Base-by-base conservation (phyloP, 2,797 vertebrate species). In the Schizothorax lantsangensis region DNA sequence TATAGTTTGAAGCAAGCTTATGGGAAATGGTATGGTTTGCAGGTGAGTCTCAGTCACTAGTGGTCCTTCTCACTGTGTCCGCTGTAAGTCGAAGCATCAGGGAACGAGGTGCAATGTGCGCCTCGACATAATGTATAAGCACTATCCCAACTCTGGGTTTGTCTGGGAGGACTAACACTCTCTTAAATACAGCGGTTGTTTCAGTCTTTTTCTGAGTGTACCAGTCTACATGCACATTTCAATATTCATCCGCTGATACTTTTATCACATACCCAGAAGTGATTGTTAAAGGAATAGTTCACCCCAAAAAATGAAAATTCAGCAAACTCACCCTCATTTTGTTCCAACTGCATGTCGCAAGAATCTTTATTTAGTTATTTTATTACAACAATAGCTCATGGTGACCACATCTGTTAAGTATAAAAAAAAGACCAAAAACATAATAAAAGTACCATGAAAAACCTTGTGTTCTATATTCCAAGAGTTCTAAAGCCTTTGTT, bases 71-170 rank as follows among this genome's bases (percentile, higher is more conserved):
- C 92, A 92, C 93, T 94, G 94, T 93, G 92, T 95, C 94, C 92
- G 90, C 93, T 93, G 92, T 92, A 90, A 87, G 94, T 92, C 91
- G 89, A 95, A 93, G 94, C 89, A 77, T 95, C 94, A 93, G 93
- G 95, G 94, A 90, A 95, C 86, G 93, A 94, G 91, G 89, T 91
- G 88, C 92, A 88, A 69, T 43, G 85, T 88, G 92, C 90, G 88
- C 86, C 91, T 89, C 82, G 3, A 92, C 91, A 57, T 89, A 88
- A 88, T 90, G 43, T 69, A 36, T 52, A 81, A 79, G 91, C 81
- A 91, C 66, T 88, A 54, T 88, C 86, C 87, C 87, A 90, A 89
- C 66, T 85, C 23, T 91, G 81, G 83, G 79, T 88, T 82, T 90
- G 89, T 90, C 69, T 71, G 52, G n/a, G 52, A 91, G 89, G 57